These are phyloP conservation scores for Corythoichthys intestinalis DNA, from an alignment of 2,113 vertebrate genomes.

Conservation along the genomic window DNA sequence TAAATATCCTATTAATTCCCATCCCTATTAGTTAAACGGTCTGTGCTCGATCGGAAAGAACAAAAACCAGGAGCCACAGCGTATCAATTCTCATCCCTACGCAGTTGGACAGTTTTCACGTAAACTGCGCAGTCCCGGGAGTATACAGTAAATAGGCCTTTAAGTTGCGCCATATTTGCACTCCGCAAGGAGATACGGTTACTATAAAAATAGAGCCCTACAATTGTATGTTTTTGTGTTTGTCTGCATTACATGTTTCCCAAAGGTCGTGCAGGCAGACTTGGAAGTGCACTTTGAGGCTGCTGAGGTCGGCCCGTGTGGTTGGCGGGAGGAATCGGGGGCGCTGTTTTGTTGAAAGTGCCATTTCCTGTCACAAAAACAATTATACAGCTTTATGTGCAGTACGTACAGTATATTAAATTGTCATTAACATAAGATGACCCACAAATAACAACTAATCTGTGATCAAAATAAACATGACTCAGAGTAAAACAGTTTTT, in stretches of 20 bases:
- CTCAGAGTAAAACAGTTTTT: neutral
- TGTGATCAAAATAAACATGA: neutral
- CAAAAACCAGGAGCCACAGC: too few relatives aligned
- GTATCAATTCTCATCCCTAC: too few relatives aligned
- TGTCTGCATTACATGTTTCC: conserved; percentile 53
- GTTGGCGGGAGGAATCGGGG: conserved; percentile 24
- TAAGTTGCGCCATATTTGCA: neutral
- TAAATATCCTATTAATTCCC: too few relatives aligned
- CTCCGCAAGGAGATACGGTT: too few relatives aligned
- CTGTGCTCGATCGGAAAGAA: too few relatives aligned
- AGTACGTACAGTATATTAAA: neutral
- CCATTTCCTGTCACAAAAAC: conserved; percentile 38
- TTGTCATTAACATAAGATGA: too few relatives aligned
- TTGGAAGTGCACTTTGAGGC: conserved; percentile 61
- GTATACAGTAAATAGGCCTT: too few relatives aligned
- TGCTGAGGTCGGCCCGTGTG: conserved; percentile 42
- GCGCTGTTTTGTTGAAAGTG: conserved; percentile 28
- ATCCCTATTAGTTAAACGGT: too few relatives aligned
- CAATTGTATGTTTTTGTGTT: neutral
- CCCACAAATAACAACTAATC: too few relatives aligned
- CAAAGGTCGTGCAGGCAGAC: conserved; percentile 80
- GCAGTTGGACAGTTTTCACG: too few relatives aligned
- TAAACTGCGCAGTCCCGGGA: too few relatives aligned
- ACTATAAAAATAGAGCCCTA: neutral
- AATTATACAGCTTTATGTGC: neutral